Base-by-base conservation (phyloP, 2,113 vertebrate species). In the Nannobrachium achirus region DNA sequence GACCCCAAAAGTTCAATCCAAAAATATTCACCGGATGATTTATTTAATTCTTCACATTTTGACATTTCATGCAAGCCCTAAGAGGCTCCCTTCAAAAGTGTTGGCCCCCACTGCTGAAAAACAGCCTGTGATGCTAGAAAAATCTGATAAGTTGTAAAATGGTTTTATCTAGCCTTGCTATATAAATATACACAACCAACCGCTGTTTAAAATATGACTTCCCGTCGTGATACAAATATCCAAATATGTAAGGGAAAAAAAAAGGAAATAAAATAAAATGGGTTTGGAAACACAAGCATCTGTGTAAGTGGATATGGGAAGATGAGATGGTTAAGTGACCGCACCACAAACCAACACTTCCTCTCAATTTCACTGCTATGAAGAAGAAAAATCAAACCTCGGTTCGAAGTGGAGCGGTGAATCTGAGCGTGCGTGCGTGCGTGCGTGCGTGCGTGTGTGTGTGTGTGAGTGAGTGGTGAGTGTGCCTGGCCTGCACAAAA, bases 331-430 rank as follows among this genome's bases (percentile, higher is more conserved):
- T 58, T 50, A 59, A 33, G 25, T 63, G 67, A 81, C 62, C 44
- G 42, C 49, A 51, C 76, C 68, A 45, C 76, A 77, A 65, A 68
- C 66, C 69, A 73, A 79, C 80, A 78, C 14, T 55, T 14, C 70
- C 46, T 76, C 57, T 16, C 73, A 71, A 13, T 55, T 38, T 51
- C n/a, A n/a, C n/a, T 70, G 68, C 61, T 55, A 51, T 59, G 56
- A 71, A 62, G 25, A 18, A 74, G 48, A 73, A 64, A 66, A 15
- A 0, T n/a, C n/a, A n/a, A n/a, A n/a, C n/a, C n/a, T n/a, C n/a
- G n/a, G n/a, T n/a, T n/a, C n/a, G n/a, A n/a, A n/a, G n/a, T n/a
- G n/a, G n/a, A n/a, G n/a, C n/a, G n/a, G n/a, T n/a, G n/a, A n/a
- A n/a, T n/a, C n/a, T n/a, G n/a, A n/a, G n/a, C n/a, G n/a, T n/a